Evolutionary conservation across 2,113 vertebrate species (phyloP), one percentile per base, ranked within the genome.

Genomic region (Colistium nudipinnis): DNA sequence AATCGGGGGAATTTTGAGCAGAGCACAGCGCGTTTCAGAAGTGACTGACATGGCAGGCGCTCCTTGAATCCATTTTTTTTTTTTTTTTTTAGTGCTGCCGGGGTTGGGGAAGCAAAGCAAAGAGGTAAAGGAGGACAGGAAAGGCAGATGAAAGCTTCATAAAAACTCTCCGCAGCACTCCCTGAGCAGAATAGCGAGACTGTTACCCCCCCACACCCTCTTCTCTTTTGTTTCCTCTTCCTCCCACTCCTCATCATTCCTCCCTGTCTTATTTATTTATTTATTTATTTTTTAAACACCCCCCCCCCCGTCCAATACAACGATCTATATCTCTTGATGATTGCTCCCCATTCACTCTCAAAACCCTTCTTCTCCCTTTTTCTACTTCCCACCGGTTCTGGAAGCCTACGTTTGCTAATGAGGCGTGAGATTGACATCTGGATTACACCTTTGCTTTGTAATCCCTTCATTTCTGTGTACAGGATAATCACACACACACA

Each of bases 391-490:
- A 1, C 69, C 56, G 24, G 62, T 68, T 68, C 22, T 69, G 2
- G 48, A 41, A 80, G 48, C 59, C 79, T 62, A 27, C 79, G 28
- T 74, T 89, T 87, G 82, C 86, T 90, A 92, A 94, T 82, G 90
- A 94, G 88, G 85, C 86, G 77, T 86, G 88, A 72, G 69, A 87
- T 48, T 82, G 74, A 82, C 87, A 78, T 81, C 82, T 74, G 88
- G 91, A 84, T 87, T 89, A 88, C 77, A 72, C 7, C 24, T 64
- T 88, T 51, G 60, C 60, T 86, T 89, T 92, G 83, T 82, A 81
- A 88, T 90, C 87, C 89, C 91, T 91, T 92, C 76, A 88, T 90
- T 91, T 87, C 85, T 88, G 90, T 81, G 88, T 89, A 78, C 83
- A 62, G 79, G 65, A 24, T 86, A 91, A 90, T 89, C 81, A 84